Percentiles rank a stretch among this genome's conserved stretches.
Conservation (phyloP, 2,113 vertebrate genomes). For the Sturnus vulgaris region DNA sequence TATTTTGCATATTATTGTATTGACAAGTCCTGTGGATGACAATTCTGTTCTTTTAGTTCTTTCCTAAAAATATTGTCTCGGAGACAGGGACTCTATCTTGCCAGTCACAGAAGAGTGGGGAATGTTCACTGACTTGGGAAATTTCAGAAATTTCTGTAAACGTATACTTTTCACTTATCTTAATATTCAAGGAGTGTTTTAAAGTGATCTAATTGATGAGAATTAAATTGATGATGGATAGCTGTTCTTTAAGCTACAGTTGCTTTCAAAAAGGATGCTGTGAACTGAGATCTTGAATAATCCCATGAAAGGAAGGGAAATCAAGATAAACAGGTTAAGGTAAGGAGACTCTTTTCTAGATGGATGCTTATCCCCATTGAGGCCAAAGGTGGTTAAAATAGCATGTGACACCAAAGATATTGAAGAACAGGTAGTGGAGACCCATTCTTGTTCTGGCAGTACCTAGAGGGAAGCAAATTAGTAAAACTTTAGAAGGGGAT, state of each 20-base stretch:
- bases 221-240: neutral
- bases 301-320: neutral
- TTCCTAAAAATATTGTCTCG: neutral
- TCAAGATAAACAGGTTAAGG: neutral
- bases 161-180: neutral
- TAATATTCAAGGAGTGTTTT: neutral
- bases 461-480: neutral
- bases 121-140: neutral
- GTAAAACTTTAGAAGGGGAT: neutral
- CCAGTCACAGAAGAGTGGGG: neutral
- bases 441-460: neutral
- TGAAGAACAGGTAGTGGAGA: neutral
- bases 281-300: neutral
- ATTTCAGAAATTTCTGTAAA: neutral
- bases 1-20: neutral
- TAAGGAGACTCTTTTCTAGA: neutral
- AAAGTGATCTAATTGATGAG: neutral
- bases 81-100: neutral
- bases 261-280: neutral
- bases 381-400: neutral
- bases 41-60: neutral
- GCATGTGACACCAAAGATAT: neutral
- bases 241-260: neutral
- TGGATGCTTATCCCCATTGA: neutral
- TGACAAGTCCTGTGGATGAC: neutral